These are phyloP conservation scores for Xanthostigma xanthostigma DNA, from an alignment of 2,888 invertebrate genomes.

Conservation along the genomic window DNA sequence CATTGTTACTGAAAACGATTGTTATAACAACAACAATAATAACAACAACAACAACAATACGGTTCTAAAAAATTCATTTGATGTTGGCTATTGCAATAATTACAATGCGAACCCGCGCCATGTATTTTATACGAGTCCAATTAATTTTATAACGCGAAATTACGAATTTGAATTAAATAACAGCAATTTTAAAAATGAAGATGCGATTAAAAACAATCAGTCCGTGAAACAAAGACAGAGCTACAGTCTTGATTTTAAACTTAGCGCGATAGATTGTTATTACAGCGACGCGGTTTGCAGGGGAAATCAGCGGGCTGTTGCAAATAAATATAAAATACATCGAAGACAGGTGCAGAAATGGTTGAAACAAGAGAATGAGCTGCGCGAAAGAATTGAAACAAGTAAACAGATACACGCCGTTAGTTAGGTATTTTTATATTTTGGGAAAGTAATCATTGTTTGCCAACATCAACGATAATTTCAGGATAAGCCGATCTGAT, in stretches of 20 bases:
- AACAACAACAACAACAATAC: constrained; percentile 4
- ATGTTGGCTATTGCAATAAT: too few species aligned
- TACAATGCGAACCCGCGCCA: too few species aligned
- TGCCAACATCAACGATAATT: background rate
- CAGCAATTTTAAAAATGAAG: too few species aligned
- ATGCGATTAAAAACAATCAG: too few species aligned
- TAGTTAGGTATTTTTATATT: constrained; percentile 5
- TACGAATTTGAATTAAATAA: too few species aligned
- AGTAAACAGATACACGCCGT: constrained; percentile 21
- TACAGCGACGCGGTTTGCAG: constrained; percentile 33
- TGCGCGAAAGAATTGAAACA: constrained; percentile 23
- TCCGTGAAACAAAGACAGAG: constrained; percentile 25
- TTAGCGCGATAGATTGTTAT: constrained; percentile 37
- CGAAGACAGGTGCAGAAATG: constrained; percentile 37
- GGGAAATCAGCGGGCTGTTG: constrained; percentile 31
- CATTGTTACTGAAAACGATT: constrained; percentile 1
- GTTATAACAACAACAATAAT: constrained; percentile 6
- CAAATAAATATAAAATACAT: constrained; percentile 31
- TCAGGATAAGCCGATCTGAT: too few species aligned
- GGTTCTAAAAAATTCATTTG: background rate
- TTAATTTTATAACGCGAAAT: too few species aligned
- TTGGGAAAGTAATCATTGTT: background rate
- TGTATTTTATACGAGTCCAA: too few species aligned
- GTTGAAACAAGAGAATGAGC: constrained; percentile 35
- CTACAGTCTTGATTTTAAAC: constrained; percentile 37